phyloP scores from a whole-genome alignment of 2,797 vertebrate species.

The Allobates femoralis region DNA sequence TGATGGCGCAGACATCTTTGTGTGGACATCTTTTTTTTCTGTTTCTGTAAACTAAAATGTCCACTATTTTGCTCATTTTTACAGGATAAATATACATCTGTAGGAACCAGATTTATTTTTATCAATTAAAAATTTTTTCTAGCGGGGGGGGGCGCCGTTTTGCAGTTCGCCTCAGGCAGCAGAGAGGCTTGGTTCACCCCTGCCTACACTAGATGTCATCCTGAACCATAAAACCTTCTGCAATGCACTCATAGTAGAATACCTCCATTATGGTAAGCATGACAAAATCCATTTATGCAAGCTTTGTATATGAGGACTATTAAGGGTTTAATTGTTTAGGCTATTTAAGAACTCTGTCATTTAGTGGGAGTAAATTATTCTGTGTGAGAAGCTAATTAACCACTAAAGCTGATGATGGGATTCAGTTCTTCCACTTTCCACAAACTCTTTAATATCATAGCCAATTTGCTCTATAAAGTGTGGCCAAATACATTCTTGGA shows the following conservation, averaged over 20 bases:
- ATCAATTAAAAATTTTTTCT: too few species aligned
- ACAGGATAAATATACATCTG: too few species aligned
- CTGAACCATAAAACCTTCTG: neutral
- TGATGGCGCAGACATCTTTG: too few species aligned
- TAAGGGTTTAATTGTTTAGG: neutral
- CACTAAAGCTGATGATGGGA: constrained; percentile 1
- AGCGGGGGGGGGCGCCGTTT: too few species aligned
- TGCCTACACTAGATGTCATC: neutral
- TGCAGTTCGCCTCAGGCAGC: too few species aligned
- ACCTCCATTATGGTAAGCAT: neutral
- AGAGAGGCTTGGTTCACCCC: too few species aligned
- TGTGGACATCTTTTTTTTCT: too few species aligned
- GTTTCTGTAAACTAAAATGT: too few species aligned
- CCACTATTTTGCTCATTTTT: too few species aligned
- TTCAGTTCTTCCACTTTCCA: neutral
- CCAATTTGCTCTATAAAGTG: constrained; percentile 10
- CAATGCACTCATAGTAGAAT: neutral
- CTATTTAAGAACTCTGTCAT: neutral
- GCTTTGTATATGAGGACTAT: neutral
- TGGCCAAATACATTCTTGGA: neutral
- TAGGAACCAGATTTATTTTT: too few species aligned
- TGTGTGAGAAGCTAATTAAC: neutral
- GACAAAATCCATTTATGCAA: neutral
- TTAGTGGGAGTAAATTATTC: constrained; percentile 13
- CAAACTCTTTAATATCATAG: neutral